Evolutionary conservation across 2,797 vertebrate species (phyloP).

Genomic region (Rhabdomys pumilio): DNA sequence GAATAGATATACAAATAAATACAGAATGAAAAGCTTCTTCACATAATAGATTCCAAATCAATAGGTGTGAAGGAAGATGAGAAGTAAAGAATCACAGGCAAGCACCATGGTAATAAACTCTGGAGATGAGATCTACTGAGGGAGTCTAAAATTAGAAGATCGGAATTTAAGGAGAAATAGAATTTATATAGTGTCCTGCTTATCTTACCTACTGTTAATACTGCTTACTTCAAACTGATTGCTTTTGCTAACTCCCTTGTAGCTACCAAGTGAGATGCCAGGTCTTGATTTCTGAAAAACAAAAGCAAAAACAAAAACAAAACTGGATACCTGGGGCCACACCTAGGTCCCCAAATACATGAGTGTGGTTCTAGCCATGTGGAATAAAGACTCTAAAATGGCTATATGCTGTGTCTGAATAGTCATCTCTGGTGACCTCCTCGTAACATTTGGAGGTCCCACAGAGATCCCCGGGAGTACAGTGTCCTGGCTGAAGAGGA

Average conservation of each 20-base stretch:
- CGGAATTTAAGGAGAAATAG: neutral
- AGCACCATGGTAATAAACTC: neutral
- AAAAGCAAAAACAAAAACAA: too few relatives aligned
- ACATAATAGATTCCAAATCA: slow-evolving; percentile 7
- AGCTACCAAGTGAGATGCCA: neutral
- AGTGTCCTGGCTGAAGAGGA: neutral
- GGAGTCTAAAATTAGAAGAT: neutral
- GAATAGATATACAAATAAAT: neutral
- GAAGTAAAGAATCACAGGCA: neutral
- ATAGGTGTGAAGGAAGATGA: neutral
- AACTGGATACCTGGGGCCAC: too few relatives aligned
- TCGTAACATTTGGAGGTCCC: neutral
- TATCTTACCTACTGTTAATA: neutral
- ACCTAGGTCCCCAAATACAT: neutral
- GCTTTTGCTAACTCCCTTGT: neutral
- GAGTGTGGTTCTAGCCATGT: neutral
- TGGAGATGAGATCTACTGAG: neutral
- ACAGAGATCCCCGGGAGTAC: neutral
- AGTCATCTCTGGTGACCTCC: neutral
- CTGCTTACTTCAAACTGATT: neutral
- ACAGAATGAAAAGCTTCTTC: neutral
- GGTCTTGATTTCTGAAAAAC: neutral
- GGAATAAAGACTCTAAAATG: neutral
- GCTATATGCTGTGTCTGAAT: neutral
- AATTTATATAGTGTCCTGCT: neutral